phyloP scores from a whole-genome alignment of 2,797 vertebrate species.

The Halcyon badia region DNA sequence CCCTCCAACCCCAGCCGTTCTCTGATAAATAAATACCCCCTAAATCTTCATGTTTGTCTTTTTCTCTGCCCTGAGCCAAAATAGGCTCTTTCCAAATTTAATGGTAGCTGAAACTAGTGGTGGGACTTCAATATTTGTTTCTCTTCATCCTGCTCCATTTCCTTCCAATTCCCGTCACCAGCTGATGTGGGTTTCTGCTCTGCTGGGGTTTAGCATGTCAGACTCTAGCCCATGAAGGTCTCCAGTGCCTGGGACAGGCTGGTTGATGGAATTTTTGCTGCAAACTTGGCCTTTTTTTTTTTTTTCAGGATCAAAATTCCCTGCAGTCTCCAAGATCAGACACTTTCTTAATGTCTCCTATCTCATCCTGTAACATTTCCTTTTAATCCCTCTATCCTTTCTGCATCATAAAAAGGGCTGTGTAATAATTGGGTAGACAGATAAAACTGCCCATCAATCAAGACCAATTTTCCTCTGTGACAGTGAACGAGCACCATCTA shows the following conservation, averaged over 20 bases:
- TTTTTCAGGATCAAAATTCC: not conserved
- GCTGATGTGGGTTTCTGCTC: not conserved
- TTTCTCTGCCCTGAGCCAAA: not conserved
- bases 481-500: not conserved
- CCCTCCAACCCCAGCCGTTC: not conserved
- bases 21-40: not conserved
- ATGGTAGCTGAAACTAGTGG: not conserved
- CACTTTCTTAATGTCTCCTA: not conserved
- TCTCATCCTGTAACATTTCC: not conserved
- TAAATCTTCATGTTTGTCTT: not conserved
- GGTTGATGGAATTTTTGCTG: fast-evolving
- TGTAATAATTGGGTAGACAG: not conserved
- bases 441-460: not conserved
- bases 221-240: not conserved
- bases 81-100: not conserved
- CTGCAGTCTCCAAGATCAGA: not conserved
- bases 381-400: not conserved
- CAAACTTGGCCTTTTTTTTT: not conserved
- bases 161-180: not conserved
- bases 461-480: fast-evolving
- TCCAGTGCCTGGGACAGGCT: not conserved
- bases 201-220: not conserved
- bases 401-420: not conserved
- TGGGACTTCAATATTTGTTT: not conserved
- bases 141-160: not conserved